These are phyloP conservation scores for Macrostomum lignano DNA, from an alignment of 1,140 invertebrate species.

Conservation along the genomic window DNA sequence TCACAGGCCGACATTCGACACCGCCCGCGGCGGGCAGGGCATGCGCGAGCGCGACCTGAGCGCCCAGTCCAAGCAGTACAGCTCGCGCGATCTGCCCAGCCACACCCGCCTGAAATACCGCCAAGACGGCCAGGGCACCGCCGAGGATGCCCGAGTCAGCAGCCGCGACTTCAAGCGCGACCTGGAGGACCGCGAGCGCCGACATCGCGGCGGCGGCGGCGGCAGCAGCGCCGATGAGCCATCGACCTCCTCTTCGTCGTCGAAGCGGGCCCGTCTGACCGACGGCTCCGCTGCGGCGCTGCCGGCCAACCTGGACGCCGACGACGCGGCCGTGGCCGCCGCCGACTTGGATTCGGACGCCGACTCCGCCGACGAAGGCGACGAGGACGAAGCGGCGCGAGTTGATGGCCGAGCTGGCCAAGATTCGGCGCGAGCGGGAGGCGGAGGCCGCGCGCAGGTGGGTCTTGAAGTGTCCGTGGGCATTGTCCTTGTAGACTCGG, in stretches of 20 bases:
- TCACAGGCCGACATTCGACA: constrained; percentile 82
- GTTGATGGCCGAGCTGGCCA: constrained; percentile 68
- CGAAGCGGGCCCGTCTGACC: not conserved
- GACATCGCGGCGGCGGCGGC: too few species aligned
- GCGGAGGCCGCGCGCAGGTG: constrained; percentile 61
- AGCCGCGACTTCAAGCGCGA: constrained; percentile 72
- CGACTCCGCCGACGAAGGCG: constrained; percentile 44
- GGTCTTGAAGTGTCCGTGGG: too few species aligned
- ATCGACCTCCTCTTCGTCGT: not conserved
- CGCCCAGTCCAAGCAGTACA: constrained; percentile 88
- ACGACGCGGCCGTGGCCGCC: constrained; percentile 53
- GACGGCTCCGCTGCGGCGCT: constrained; percentile 23
- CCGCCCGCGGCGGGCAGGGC: constrained; percentile 65
- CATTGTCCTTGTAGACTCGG: too few species aligned
- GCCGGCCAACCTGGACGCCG: constrained; percentile 66
- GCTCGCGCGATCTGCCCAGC: constrained; percentile 72
- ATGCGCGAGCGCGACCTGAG: constrained; percentile 81
- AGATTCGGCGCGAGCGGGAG: constrained; percentile 77
- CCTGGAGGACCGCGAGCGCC: constrained; percentile 59
- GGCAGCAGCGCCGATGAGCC: constrained; percentile 9
- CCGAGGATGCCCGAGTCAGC: constrained; percentile 58
- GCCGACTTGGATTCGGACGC: constrained; percentile 12
- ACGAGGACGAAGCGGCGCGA: constrained; percentile 46
- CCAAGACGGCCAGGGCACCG: constrained; percentile 70
- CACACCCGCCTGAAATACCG: constrained; percentile 92